A percentile compares a stretch with the other conserved stretches of the same genome.
Evolutionary conservation across 2,797 vertebrate species (phyloP).

Genomic region (Mallotus villosus): DNA sequence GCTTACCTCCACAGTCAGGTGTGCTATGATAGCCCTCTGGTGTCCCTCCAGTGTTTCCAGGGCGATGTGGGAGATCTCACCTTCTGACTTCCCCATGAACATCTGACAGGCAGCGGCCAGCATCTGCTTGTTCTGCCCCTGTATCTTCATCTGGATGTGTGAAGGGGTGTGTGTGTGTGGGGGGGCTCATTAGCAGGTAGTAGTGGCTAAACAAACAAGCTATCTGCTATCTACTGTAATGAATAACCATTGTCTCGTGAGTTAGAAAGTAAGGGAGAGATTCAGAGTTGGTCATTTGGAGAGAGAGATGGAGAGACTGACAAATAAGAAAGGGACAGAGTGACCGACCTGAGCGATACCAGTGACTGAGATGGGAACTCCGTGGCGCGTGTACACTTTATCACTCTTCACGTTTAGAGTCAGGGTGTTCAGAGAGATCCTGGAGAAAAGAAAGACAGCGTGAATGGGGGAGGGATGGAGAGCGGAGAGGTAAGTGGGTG

Average conservation of each 20-base stretch:
- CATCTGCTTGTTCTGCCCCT: slow-evolving; percentile 96
- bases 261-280: not conserved
- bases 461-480: not conserved
- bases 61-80: slow-evolving; percentile 88
- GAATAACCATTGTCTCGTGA: not conserved
- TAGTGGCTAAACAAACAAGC: slow-evolving; percentile 3
- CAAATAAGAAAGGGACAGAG: not conserved
- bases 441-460: slow-evolving; percentile 39
- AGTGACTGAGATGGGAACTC: slow-evolving; percentile 90
- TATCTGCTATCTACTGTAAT: not conserved
- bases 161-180: no score
- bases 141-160: slow-evolving; percentile 86
- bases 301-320: not conserved
- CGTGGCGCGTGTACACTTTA: slow-evolving; percentile 91
- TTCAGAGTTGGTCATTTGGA: not conserved
- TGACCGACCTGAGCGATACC: slow-evolving; percentile 87
- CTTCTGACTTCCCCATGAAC: slow-evolving; percentile 91
- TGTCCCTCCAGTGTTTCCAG: slow-evolving; percentile 92
- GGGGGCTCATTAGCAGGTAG: no score
- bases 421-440: slow-evolving; percentile 91
- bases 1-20: slow-evolving; percentile 89
- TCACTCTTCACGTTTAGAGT: slow-evolving; percentile 94
- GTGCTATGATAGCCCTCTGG: slow-evolving; percentile 92
- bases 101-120: slow-evolving; percentile 91
- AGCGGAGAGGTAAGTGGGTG: not conserved